These are phyloP conservation scores for Gryllus bimaculatus DNA, from an alignment of 1,140 invertebrate species.

Conservation along the genomic window DNA sequence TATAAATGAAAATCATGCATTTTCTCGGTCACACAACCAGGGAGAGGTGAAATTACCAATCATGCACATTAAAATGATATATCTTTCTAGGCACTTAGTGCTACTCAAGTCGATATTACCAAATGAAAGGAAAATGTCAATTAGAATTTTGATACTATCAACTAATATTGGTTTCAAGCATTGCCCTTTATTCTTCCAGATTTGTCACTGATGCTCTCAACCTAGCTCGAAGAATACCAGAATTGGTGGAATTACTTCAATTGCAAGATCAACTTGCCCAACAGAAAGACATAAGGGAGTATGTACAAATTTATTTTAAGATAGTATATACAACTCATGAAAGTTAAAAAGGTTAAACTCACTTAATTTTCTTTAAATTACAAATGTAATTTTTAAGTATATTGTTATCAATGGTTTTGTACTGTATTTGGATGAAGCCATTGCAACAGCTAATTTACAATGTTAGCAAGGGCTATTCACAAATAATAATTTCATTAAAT, in stretches of 20 bases:
- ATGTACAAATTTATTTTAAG: background rate
- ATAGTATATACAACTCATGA: background rate
- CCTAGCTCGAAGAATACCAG: conserved; percentile 43
- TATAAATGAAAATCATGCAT: too few species aligned
- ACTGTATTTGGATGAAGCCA: background rate
- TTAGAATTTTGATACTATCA: background rate
- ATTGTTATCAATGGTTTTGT: background rate
- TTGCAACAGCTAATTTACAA: too few species aligned
- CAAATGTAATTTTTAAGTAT: background rate
- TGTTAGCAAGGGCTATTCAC: too few species aligned
- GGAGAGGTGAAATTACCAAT: too few species aligned
- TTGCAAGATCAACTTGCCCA: conserved; percentile 40
- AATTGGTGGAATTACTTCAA: conserved; percentile 49
- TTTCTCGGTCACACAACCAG: too few species aligned
- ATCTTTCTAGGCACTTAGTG: too few species aligned
- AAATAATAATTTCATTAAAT: too few species aligned
- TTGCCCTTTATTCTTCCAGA: conserved; percentile 30
- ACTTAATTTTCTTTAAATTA: background rate
- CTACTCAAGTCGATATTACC: too few species aligned
- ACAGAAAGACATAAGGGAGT: background rate
- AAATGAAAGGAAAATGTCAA: too few species aligned
- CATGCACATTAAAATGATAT: too few species aligned
- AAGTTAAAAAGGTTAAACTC: background rate
- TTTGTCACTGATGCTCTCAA: conserved; percentile 43
- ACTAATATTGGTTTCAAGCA: background rate